Conservation (phyloP, 2,888 invertebrate species). For the Meliscaeva auricollis region DNA sequence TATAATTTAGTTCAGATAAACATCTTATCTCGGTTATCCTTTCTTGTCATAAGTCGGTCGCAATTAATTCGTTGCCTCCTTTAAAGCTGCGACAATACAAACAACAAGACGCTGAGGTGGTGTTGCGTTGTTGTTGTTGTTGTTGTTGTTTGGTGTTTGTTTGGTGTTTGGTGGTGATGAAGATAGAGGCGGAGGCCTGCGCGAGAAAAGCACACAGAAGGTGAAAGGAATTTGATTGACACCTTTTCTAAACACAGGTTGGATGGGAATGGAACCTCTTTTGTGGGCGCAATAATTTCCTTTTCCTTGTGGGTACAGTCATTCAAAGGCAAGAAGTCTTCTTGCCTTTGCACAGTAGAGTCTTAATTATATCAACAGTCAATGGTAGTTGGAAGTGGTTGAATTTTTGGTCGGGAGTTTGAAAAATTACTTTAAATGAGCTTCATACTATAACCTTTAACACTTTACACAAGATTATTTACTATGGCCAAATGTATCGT, state of each 20-base stretch:
- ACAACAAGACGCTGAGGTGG: slow-evolving; percentile 14
- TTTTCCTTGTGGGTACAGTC: slow-evolving; percentile 36
- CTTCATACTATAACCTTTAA: no score
- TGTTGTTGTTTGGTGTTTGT: background rate
- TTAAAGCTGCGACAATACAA: slow-evolving; percentile 39
- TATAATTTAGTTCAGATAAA: slow-evolving; percentile 76
- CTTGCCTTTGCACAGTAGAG: slow-evolving; percentile 26
- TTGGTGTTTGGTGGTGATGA: background rate
- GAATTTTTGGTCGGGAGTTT: background rate
- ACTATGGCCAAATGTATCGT: no score
- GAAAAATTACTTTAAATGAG: no score
- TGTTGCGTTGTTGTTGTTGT: background rate
- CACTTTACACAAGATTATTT: no score
- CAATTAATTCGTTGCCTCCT: slow-evolving; percentile 72
- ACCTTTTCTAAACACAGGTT: slow-evolving; percentile 48
- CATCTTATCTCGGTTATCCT: slow-evolving; percentile 76
- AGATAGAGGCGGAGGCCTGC: background rate
- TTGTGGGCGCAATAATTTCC: slow-evolving; percentile 38
- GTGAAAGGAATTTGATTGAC: slow-evolving; percentile 76
- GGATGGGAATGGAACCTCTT: slow-evolving; percentile 19
- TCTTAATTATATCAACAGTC: background rate
- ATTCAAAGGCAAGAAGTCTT: slow-evolving; percentile 15
- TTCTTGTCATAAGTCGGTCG: slow-evolving; percentile 74
- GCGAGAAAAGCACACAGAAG: slow-evolving; percentile 50
- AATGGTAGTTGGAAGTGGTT: background rate